Evolutionary conservation across 2,113 vertebrate species (phyloP).

Genomic region (Bubalus kerabau): DNA sequence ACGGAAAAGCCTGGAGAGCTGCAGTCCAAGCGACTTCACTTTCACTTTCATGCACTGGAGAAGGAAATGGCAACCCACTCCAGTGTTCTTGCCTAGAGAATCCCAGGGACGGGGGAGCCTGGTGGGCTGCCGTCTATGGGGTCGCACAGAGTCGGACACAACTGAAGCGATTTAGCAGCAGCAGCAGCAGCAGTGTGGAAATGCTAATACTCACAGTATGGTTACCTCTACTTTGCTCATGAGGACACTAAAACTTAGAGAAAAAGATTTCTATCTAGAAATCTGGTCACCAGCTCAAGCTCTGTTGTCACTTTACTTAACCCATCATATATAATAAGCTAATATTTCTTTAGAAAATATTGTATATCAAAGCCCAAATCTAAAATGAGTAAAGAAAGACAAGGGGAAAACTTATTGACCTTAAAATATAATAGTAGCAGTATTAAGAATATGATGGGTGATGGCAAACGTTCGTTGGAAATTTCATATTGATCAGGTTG

Average conservation of each 20-base stretch:
- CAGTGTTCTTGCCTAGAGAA: neutral
- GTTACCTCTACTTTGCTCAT: neutral
- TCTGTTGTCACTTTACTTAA: neutral
- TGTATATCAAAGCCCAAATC: neutral
- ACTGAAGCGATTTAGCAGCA: neutral
- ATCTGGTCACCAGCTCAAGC: neutral
- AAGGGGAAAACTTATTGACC: neutral
- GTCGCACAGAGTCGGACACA: fast-evolving
- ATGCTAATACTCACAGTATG: neutral
- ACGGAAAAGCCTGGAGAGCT: neutral
- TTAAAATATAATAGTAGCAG: neutral
- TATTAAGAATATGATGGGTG: neutral
- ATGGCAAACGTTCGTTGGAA: neutral
- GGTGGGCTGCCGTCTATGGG: neutral
- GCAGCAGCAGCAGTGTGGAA: neutral
- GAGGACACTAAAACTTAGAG: neutral
- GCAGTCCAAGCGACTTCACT: neutral
- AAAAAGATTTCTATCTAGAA: neutral
- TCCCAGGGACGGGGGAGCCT: neutral
- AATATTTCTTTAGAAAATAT: neutral
- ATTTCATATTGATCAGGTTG: neutral
- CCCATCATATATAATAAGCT: neutral
- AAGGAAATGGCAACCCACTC: neutral
- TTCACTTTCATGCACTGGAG: neutral
- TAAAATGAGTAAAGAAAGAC: neutral